Base-by-base conservation (phyloP, 2,888 invertebrate genomes). In the Netelia inedita region DNA sequence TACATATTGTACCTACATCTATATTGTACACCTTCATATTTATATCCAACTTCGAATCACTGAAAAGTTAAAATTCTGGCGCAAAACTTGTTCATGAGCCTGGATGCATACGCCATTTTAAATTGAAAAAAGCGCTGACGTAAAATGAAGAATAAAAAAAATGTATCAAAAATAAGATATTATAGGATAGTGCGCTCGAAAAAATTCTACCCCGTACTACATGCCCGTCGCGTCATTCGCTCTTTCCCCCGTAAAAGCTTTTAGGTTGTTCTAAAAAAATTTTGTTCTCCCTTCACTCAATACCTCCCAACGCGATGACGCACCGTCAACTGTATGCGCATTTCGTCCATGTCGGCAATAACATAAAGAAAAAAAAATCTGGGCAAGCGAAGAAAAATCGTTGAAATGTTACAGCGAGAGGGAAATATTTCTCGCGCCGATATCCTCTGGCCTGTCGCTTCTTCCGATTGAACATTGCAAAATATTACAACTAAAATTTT, bases 161-260 rank as follows among this genome's bases (percentile, higher is more conserved):
- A 35, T 35, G 5, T 35, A 35, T 35, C 3, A 35, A 35, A 35
- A 35, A 35, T 35, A 35, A 35, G 35, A 35, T 5, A 35, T 35
- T 35, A 35, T 35, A 35, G 28, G 28, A 28, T 8, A 35, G 35
- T 3, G 6, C 5, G 35, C 35, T 35, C 5, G 35, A 35, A 35
- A 3, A 35, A 35, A 35, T 35, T 35, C 35, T 8, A 6, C 35
- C 6, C 1, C 35, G 35, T 6, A 1, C 0, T 35, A 35, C 35
- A 35, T 6, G 35, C 35, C 6, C 8, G 46, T 46, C 57, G 16
- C 57, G 21, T 57, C 43, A 19, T 43, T 65, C 63, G 21, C 61
- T 35, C 19, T 61, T 16, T 53, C 50, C 10, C 10, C 66, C 66
- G 61, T 53, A 61, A 74, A 80, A 80, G 74, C 80, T 80, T 80